Conservation (phyloP, 30 jellyfish, hydroid and myxozoan genomes). For the Hydra vulgaris region DNA sequence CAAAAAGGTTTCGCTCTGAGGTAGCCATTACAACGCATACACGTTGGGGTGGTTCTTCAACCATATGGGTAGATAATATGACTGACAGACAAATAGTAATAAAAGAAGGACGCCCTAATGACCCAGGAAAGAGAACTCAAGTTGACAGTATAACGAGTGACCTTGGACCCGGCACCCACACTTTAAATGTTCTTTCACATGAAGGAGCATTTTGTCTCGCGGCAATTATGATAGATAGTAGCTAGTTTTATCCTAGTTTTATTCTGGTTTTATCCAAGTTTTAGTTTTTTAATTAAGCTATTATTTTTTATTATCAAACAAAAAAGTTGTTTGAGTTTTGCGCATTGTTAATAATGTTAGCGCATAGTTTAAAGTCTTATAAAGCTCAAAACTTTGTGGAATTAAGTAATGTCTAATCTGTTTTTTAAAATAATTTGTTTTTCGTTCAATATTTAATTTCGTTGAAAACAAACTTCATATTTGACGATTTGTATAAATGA, state of each 20-base stretch:
- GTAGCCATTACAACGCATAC: slow-evolving; percentile 89
- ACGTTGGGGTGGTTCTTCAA: slow-evolving; percentile 92
- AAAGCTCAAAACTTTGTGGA: too few relatives aligned
- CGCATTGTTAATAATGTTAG: too few relatives aligned
- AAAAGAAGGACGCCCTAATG: slow-evolving; percentile 83
- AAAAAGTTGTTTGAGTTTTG: too few relatives aligned
- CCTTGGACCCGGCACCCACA: slow-evolving; percentile 81
- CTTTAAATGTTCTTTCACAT: slow-evolving; percentile 44
- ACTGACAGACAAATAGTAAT: slow-evolving; percentile 46
- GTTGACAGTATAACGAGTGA: slow-evolving; percentile 69
- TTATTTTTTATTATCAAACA: not conserved
- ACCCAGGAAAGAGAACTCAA: slow-evolving; percentile 92
- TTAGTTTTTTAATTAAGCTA: not conserved
- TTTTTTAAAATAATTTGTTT: too few relatives aligned
- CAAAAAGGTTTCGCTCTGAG: slow-evolving; percentile 32
- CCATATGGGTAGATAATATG: slow-evolving; percentile 80
- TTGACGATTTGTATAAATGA: too few relatives aligned
- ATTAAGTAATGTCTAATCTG: too few relatives aligned
- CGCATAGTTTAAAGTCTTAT: too few relatives aligned
- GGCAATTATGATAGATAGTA: slow-evolving; percentile 63
- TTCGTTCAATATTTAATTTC: too few relatives aligned
- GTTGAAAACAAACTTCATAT: too few relatives aligned
- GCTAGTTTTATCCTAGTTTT: slow-evolving; percentile 6
- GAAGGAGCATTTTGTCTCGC: slow-evolving; percentile 79
- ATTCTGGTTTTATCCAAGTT: not conserved